Evolutionary conservation across 2,797 vertebrate species (phyloP).

Genomic region (Perodicticus potto): DNA sequence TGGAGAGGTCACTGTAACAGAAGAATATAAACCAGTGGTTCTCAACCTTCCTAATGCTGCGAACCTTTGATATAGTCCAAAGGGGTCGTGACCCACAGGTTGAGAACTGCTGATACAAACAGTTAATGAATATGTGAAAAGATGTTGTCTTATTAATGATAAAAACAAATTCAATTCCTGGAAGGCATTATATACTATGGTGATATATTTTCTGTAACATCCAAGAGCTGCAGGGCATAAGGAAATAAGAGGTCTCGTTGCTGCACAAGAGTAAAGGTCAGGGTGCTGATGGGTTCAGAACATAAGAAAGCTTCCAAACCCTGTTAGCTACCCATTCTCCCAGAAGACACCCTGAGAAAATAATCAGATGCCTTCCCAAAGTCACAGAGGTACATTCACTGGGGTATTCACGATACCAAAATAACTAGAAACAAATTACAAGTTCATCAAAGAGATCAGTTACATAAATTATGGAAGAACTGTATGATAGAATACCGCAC

Average conservation of each 20-base stretch:
- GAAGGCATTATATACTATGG: accelerated
- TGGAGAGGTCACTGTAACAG: background rate
- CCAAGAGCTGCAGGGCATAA: background rate
- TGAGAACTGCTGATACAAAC: too few species aligned
- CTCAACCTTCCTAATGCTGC: too few species aligned
- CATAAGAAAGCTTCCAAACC: accelerated
- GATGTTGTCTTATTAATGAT: background rate
- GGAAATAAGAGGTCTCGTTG: accelerated
- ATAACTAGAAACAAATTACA: background rate
- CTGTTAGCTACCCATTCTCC: background rate
- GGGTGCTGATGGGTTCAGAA: too few species aligned
- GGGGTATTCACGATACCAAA: background rate
- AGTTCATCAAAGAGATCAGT: background rate
- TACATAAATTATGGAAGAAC: background rate
- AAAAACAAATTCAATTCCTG: accelerated
- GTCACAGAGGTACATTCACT: background rate
- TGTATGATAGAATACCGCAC: accelerated
- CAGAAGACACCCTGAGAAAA: background rate
- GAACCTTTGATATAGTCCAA: too few species aligned
- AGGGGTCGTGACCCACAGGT: too few species aligned
- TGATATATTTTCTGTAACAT: background rate
- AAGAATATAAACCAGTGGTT: background rate
- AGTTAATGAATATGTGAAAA: background rate
- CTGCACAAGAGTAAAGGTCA: background rate
- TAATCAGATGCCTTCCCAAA: background rate